A percentile compares a stretch with the other conserved stretches of the same genome.
Evolutionary conservation across 2,797 vertebrate species (phyloP).

Genomic region (Jordanella pulchra): DNA sequence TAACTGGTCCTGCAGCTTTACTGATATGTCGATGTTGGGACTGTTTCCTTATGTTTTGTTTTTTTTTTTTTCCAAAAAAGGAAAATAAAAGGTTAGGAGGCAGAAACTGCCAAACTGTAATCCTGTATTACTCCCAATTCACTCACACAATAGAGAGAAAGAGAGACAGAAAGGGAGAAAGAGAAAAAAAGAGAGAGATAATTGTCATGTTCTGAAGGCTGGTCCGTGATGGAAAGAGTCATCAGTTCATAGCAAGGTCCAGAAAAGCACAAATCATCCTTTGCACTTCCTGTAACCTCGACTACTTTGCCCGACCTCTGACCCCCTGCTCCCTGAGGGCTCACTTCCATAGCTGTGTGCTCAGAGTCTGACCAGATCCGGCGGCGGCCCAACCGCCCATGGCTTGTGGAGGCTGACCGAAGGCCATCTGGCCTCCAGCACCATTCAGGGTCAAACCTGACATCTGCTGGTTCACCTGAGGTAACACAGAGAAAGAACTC

Average conservation of each 20-base stretch:
- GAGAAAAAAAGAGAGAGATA: constrained; percentile 57
- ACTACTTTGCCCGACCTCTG: constrained; percentile 46
- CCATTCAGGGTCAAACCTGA: constrained; percentile 87
- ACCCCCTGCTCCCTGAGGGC: constrained; percentile 36
- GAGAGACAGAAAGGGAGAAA: constrained; percentile 65
- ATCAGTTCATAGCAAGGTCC: constrained; percentile 77
- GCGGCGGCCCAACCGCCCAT: constrained; percentile 86
- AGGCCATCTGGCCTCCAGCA: constrained; percentile 78
- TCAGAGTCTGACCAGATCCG: constrained; percentile 91
- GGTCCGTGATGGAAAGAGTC: constrained; percentile 59
- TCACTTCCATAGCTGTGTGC: constrained; percentile 97
- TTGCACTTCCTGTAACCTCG: constrained; percentile 46
- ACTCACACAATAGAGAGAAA: constrained; percentile 89
- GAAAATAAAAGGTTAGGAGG: constrained; percentile 76
- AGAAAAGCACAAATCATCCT: constrained; percentile 44
- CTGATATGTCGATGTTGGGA: constrained; percentile 78
- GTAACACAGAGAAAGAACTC: constrained; percentile 1
- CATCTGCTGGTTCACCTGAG: constrained; percentile 94
- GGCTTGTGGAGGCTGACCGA: constrained; percentile 84
- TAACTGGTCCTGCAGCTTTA: constrained; percentile 87
- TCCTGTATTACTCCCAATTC: constrained; percentile 82
- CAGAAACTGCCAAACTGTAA: constrained; percentile 82
- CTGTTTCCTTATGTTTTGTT: constrained; percentile 62
- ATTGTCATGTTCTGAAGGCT: constrained; percentile 71
- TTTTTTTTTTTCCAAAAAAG: constrained; percentile 68